A percentile compares a stretch with the other conserved stretches of the same genome.
Conservation (phyloP, 2,113 vertebrate species). For the Gnathonemus echidnorhynchus region DNA sequence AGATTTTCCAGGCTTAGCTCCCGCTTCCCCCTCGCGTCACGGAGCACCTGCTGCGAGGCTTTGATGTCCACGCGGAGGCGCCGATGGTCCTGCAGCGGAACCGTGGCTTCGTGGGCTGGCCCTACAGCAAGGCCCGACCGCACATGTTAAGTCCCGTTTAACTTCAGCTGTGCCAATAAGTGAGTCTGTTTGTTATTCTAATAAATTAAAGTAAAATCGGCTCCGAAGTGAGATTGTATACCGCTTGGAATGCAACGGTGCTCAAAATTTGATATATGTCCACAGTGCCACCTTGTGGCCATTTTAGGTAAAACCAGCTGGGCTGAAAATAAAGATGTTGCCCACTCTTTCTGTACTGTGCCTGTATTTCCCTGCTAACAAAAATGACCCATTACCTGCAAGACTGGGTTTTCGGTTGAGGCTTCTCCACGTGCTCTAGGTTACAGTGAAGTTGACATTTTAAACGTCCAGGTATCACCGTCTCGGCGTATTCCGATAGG, state of each 20-base stretch:
- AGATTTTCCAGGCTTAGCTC: conserved; percentile 65
- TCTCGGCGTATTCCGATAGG: background rate
- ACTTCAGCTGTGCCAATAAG: background rate
- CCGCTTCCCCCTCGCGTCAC: conserved; percentile 69
- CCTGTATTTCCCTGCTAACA: conserved; percentile 23
- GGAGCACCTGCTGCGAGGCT: conserved; percentile 64
- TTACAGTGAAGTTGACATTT: background rate
- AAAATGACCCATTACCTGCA: background rate
- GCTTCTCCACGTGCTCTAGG: background rate
- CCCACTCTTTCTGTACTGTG: background rate
- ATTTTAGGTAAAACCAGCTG: background rate
- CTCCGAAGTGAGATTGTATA: background rate
- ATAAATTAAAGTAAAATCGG: background rate
- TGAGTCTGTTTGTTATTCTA: background rate
- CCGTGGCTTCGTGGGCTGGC: background rate
- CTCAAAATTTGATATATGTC: background rate
- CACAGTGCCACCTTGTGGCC: conserved; percentile 13
- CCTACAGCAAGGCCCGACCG: background rate
- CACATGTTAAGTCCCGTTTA: background rate
- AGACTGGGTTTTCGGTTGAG: background rate
- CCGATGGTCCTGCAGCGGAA: conserved; percentile 57
- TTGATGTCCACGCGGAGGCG: conserved; percentile 69
- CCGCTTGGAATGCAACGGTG: background rate
- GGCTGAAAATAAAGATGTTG: background rate
- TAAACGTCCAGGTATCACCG: background rate